Evolutionary conservation across 1,140 invertebrate genomes (phyloP), one percentile per base, ranked within the genome.

Genomic region (Leptopilina boulardi): DNA sequence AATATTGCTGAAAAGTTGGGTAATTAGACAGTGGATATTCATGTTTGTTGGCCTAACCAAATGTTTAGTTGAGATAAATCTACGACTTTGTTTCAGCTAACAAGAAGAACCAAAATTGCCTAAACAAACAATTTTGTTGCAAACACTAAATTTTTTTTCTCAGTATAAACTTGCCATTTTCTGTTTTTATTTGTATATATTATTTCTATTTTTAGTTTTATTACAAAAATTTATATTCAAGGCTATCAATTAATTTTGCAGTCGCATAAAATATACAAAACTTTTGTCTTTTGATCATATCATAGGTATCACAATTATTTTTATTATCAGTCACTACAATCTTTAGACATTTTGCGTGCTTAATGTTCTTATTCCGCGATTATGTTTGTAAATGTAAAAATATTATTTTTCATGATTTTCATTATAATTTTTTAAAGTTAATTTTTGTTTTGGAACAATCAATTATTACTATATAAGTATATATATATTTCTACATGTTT

Each of bases 321-420:
- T 10, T 56, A n/a, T 21, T 56, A 56, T 56, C 19, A 23, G 54
- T 26, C 54, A 18, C 54, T 21, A 56, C 10, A 56, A 56, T 80
- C 73, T 21, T 71, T n/a, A 76, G 77, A 21, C 23, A 23, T 74
- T 51, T 38, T 26, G 23, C 26, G 5, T 2, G 15, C 26, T 59
- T 15, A 26, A 13, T 26, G 26, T 15, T 5, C 21, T 59, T 59
- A 23, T 30, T 26, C 34, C 21, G 13, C 19, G 18, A 56, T 59
- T 26, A 59, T 4, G 21, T 10, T 59, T 21, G 13, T 11, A 23
- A 19, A 11, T 26, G 21, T 11, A 30, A 59, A 3, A 15, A 47
- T 23, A 3, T 15, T 13, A 26, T 59, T 15, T 59, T 59, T 59
- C 3, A 59, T 13, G 19, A 3, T 47, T 47, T 23, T 26, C 3